phyloP scores from a whole-genome alignment of 2,888 invertebrate genomes.

The Lasioglossum figueresi region DNA sequence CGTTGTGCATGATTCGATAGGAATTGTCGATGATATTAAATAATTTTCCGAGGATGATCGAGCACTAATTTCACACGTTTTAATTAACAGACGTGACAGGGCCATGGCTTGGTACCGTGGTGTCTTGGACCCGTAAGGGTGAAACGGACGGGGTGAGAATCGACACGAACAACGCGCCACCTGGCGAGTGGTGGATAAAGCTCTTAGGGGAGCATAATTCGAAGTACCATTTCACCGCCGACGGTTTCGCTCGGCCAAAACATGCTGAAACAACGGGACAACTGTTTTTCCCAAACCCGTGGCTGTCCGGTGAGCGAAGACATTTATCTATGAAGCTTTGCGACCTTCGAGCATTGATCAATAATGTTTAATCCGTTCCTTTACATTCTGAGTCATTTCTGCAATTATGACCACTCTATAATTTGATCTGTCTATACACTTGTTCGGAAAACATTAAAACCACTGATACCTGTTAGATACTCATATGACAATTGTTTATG shows the following conservation, averaged over 20 bases:
- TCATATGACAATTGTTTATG: background rate
- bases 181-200: slow-evolving; percentile 74
- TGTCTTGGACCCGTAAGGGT: slow-evolving; percentile 69
- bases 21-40: background rate
- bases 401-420: background rate
- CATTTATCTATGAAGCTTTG: background rate
- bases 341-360: background rate
- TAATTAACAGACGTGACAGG: slow-evolving; percentile 48
- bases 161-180: slow-evolving; percentile 73
- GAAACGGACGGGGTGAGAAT: slow-evolving; percentile 67
- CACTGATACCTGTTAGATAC: background rate
- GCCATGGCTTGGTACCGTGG: slow-evolving; percentile 50
- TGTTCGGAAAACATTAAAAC: background rate
- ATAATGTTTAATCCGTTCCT: background rate
- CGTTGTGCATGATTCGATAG: background rate
- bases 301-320: slow-evolving; percentile 33
- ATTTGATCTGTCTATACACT: background rate
- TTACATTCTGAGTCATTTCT: background rate
- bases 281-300: background rate
- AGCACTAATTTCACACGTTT: background rate
- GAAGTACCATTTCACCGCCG: slow-evolving; percentile 66
- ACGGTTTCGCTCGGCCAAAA: background rate
- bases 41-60: background rate
- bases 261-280: background rate
- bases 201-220: slow-evolving; percentile 69